Percentiles rank a stretch among this genome's conserved stretches.
Evolutionary conservation across 2,113 vertebrate species (phyloP).

Genomic region (Nibea albiflora): DNA sequence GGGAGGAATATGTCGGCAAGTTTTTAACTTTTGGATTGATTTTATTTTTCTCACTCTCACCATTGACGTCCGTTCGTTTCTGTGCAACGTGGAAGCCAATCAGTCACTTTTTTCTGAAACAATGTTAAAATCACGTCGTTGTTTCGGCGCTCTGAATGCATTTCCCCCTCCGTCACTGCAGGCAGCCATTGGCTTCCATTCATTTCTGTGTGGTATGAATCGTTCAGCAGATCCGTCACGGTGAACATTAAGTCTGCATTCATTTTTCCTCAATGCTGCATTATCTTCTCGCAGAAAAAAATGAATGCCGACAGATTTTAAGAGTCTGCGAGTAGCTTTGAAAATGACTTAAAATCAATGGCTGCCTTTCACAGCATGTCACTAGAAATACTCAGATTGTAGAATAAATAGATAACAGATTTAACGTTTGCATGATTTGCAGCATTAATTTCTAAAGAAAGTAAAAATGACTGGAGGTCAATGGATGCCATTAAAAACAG

Average conservation of each 20-base stretch:
- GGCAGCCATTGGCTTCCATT: constrained; percentile 14
- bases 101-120: neutral
- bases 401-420: neutral
- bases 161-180: neutral
- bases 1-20: neutral
- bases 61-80: constrained; percentile 9
- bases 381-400: neutral
- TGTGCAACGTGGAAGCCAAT: neutral
- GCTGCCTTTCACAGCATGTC: neutral
- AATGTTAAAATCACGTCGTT: neutral
- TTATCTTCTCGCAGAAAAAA: neutral
- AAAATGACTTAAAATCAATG: neutral
- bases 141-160: neutral
- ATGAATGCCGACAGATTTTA: neutral
- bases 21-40: neutral
- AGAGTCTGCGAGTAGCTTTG: neutral
- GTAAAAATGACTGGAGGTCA: neutral
- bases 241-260: neutral
- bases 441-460: neutral
- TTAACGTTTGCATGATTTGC: neutral
- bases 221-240: neutral
- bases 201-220: neutral
- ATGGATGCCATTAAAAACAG: neutral
- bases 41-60: neutral
- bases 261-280: neutral